Evolutionary conservation across 2,113 vertebrate genomes (phyloP).

Genomic region (Oenanthe melanoleuca): DNA sequence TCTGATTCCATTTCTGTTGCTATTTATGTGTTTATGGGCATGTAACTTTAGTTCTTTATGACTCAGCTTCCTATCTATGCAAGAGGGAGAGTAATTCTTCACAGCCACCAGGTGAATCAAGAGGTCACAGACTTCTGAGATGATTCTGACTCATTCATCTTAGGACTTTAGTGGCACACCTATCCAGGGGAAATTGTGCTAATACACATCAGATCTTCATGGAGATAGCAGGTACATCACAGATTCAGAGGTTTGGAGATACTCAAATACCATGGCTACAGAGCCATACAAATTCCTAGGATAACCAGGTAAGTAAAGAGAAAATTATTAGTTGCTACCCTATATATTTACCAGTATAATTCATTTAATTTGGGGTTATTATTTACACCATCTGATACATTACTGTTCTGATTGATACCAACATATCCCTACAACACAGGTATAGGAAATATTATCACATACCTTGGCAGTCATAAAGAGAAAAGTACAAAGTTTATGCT

Average conservation of each 20-base stretch:
- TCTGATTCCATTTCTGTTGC: not conserved
- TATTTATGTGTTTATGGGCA: not conserved
- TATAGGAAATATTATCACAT: not conserved
- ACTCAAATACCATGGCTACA: not conserved
- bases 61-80: slow-evolving; percentile 1
- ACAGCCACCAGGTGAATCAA: slow-evolving; percentile 12
- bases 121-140: not conserved
- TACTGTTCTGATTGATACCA: not conserved
- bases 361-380: not conserved
- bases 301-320: not conserved
- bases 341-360: not conserved
- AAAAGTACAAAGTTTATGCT: not conserved
- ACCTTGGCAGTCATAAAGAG: not conserved
- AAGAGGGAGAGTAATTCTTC: not conserved
- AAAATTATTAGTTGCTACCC: not conserved
- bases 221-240: not conserved
- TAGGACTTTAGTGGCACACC: not conserved
- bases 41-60: not conserved
- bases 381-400: not conserved
- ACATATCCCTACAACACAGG: not conserved
- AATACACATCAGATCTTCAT: not conserved
- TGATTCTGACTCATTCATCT: not conserved
- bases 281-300: not conserved
- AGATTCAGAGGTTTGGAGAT: not conserved
- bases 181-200: not conserved